Evolutionary conservation across 1,140 invertebrate species (phyloP).

Genomic region (Meloidogyne exigua): DNA sequence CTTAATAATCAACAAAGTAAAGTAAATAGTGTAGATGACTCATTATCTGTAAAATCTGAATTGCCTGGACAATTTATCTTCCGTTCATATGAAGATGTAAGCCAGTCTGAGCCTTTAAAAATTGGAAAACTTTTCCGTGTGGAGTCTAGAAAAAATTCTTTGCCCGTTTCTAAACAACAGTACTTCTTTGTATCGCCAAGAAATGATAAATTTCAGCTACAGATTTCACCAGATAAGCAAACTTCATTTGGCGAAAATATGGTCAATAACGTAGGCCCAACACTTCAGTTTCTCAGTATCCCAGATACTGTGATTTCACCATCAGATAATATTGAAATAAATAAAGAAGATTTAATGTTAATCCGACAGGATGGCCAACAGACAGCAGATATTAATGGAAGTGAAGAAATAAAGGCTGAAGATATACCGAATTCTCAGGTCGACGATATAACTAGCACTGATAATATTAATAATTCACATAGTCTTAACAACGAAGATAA

Average conservation of each 20-base stretch:
- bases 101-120: neutral
- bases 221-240: neutral
- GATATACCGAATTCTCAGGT: neutral
- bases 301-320: neutral
- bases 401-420: neutral
- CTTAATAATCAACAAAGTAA: neutral
- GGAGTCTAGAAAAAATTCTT: neutral
- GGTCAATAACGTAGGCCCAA: neutral
- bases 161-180: no score
- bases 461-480: neutral
- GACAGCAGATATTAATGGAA: neutral
- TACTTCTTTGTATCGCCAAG: neutral
- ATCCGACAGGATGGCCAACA: neutral
- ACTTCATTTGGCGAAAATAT: neutral
- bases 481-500: neutral
- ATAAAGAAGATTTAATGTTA: neutral
- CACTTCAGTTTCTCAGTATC: neutral
- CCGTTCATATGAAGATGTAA: neutral
- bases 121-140: neutral
- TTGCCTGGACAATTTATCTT: neutral
- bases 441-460: neutral
- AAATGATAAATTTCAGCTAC: neutral
- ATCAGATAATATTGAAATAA: neutral
- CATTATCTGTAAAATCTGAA: neutral
- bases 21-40: neutral